These are phyloP conservation scores for Anoplius nigerrimus DNA, from an alignment of 2,888 invertebrate genomes.

Conservation along the genomic window DNA sequence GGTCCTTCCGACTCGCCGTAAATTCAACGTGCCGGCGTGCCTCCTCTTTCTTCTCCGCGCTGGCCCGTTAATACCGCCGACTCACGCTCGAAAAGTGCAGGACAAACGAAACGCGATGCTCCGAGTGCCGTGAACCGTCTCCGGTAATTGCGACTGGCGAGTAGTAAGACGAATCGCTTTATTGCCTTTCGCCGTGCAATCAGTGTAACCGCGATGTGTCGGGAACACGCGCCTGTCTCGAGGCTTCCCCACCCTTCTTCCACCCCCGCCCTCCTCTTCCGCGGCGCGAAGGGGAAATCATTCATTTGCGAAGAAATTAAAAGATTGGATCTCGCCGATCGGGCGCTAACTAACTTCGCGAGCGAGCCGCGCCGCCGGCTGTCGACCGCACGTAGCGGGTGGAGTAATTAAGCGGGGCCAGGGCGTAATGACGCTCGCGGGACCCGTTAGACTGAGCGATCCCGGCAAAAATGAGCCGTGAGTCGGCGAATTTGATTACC, in stretches of 20 bases:
- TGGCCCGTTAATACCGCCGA: neutral
- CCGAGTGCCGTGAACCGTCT: slow-evolving; percentile 1
- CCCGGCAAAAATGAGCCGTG: neutral
- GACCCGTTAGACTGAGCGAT: slow-evolving; percentile 35
- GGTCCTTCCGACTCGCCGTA: slow-evolving; percentile 25
- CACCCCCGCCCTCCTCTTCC: too few species aligned
- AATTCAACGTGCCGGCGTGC: slow-evolving; percentile 23
- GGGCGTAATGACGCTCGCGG: slow-evolving; percentile 49
- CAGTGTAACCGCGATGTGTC: slow-evolving; percentile 10
- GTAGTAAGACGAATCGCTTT: slow-evolving; percentile 48
- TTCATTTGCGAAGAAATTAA: slow-evolving; percentile 41
- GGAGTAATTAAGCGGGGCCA: neutral
- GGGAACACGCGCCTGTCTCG: slow-evolving; percentile 10
- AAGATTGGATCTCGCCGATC: slow-evolving; percentile 37
- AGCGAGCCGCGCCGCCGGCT: slow-evolving; percentile 23
- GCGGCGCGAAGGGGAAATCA: slow-evolving; percentile 24
- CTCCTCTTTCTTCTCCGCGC: neutral
- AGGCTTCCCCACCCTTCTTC: neutral
- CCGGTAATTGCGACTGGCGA: slow-evolving; percentile 27
- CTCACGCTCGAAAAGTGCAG: slow-evolving; percentile 18
- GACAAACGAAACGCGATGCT: slow-evolving; percentile 26
- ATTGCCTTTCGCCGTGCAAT: slow-evolving; percentile 31
- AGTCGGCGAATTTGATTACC: too few species aligned
- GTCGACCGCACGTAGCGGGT: slow-evolving; percentile 44
- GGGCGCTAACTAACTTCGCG: slow-evolving; percentile 39